phyloP scores from a whole-genome alignment of 2,888 invertebrate species.

The Sipunculus nudus region DNA sequence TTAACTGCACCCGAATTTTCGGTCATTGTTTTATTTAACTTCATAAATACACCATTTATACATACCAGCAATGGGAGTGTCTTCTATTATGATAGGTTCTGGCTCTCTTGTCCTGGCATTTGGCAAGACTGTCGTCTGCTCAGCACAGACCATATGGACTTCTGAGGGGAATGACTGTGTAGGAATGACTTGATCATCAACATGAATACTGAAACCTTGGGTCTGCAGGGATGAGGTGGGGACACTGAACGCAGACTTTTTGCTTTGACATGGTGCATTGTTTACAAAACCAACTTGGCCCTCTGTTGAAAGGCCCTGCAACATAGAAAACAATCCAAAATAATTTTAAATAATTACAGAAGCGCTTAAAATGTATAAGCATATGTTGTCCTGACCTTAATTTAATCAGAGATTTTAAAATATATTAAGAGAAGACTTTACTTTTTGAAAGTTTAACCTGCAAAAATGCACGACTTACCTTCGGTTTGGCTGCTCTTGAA shows the following conservation, averaged over 20 bases:
- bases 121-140: conserved; percentile 3
- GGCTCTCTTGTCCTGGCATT: neutral
- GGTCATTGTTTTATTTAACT: too few relatives aligned
- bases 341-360: too few relatives aligned
- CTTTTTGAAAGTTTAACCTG: neutral
- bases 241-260: too few relatives aligned
- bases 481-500: conserved; percentile 55
- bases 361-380: too few relatives aligned
- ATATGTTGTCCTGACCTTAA: too few relatives aligned
- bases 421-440: neutral
- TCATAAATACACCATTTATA: neutral
- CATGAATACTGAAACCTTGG: conserved; percentile 22
- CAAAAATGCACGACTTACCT: conserved; percentile 36
- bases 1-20: too few relatives aligned
- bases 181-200: conserved; percentile 18
- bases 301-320: too few relatives aligned
- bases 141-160: too few relatives aligned
- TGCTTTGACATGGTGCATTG: neutral
- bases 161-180: neutral
- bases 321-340: too few relatives aligned
- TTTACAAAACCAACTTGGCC: neutral
- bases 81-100: neutral
- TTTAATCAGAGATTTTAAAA: conserved; percentile 14
- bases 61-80: conserved; percentile 3
- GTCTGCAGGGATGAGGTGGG: too few relatives aligned